Base-by-base conservation (phyloP, 1,140 invertebrate species). In the Lucilia sericata region DNA sequence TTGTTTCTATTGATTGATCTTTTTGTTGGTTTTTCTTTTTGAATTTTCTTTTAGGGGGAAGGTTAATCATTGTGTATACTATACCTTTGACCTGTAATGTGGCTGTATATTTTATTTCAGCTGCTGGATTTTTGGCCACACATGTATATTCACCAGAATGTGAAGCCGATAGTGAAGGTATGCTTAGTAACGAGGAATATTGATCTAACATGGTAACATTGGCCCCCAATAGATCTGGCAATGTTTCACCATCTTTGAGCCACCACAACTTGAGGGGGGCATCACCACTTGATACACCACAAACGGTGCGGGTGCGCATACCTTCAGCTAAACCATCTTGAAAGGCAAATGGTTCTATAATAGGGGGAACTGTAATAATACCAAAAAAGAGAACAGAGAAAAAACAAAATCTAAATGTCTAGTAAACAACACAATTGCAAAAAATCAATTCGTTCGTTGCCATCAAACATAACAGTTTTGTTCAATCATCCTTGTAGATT, bases 1-100 rank as follows among this genome's bases (percentile, higher is more conserved):
- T 55, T 55, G 14, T 76, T 42, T 42, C 34, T 42, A 42, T 42
- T 34, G 36, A 17, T 74, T 75, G 12, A 75, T 36, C 8, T 75
- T 75, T 34, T 76, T 76, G 17, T 47, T 10, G 25, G 25, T 51
- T 19, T 30, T 34, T 70, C 49, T 76, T 51, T 25, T 49, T 13
- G 17, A 42, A 34, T n/a, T 55, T 74, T 76, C 65, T 74, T 78
- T 60, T 14, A 17, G 51, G 70, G 42, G 47, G 65, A 36, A 55
- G 81, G 80, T 19, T 70, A 80, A 74, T 30, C n/a, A 42, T 42
- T 42, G 25, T 30, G 9, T 84, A 88, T 92, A 93, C 92, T 92
- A 94, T 95, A 96, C 95, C 95, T 96, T 96, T 96, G 90, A 96
- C 96, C 92, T 94, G 94, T 87, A 96, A 94, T 91, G 94, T 94